phyloP scores from a whole-genome alignment of 2,888 invertebrate genomes.

The Synanthedon andrenaeformis region DNA sequence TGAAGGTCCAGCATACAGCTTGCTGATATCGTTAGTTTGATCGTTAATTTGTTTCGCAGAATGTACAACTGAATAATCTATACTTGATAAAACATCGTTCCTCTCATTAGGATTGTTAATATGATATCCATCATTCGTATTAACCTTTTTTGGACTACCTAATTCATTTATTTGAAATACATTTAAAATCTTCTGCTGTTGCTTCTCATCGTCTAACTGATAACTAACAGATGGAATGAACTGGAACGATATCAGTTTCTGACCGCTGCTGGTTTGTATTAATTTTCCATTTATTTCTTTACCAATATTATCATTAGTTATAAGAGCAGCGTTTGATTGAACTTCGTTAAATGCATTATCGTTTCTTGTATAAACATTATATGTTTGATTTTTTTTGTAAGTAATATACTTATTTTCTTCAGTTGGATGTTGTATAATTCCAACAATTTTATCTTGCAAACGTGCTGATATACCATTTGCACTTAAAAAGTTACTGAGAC shows the following conservation, averaged over 20 bases:
- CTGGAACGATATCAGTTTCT: slow-evolving; percentile 33
- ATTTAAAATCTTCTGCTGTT: slow-evolving; percentile 41
- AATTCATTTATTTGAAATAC: slow-evolving; percentile 42
- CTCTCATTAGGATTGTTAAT: slow-evolving; percentile 18
- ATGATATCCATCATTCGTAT: slow-evolving; percentile 9
- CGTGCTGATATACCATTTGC: slow-evolving; percentile 51
- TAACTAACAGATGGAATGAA: slow-evolving; percentile 51
- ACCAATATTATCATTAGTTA: slow-evolving; percentile 10
- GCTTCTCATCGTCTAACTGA: slow-evolving; percentile 43
- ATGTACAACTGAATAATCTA: slow-evolving; percentile 38
- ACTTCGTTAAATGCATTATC: slow-evolving; percentile 23
- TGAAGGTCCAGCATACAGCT: slow-evolving; percentile 52
- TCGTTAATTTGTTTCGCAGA: slow-evolving; percentile 19
- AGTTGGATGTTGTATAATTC: slow-evolving; percentile 49
- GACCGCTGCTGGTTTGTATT: slow-evolving; percentile 15
- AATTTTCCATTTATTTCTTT: slow-evolving; percentile 16
- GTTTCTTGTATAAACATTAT: slow-evolving; percentile 45
- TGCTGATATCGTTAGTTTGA: slow-evolving; percentile 15
- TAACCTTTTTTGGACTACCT: slow-evolving; percentile 28
- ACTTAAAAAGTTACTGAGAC: slow-evolving; percentile 28
- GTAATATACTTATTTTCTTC: slow-evolving; percentile 48
- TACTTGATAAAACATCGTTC: slow-evolving; percentile 23
- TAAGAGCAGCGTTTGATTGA: slow-evolving; percentile 10
- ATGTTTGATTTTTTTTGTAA: slow-evolving; percentile 55
- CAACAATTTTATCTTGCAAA: slow-evolving; percentile 50